Percentiles rank a stretch among this genome's conserved stretches.
Conservation (phyloP, 2,797 vertebrate genomes). For the Phoeniculus purpureus region DNA sequence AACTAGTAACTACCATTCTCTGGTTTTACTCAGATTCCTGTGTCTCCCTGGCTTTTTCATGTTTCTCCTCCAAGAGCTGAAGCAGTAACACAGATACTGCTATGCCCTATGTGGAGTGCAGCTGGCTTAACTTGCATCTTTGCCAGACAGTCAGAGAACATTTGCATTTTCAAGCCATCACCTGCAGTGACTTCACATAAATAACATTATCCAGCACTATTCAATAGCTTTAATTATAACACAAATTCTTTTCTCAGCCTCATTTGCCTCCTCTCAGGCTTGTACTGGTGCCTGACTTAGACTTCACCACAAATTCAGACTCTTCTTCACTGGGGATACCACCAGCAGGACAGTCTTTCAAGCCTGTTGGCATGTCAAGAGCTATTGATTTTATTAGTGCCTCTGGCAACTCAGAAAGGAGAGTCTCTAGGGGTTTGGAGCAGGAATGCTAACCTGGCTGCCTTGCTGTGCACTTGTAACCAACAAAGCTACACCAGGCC, state of each 20-base stretch:
- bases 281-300: not conserved
- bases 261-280: slow-evolving; percentile 16
- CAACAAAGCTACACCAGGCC: not conserved
- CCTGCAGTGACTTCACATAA: not conserved
- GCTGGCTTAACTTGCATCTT: not conserved
- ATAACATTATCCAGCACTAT: not conserved
- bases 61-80: not conserved
- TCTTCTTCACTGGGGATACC: not conserved
- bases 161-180: slow-evolving; percentile 20
- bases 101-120: not conserved
- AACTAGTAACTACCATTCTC: not conserved
- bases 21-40: not conserved
- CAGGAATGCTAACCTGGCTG: slow-evolving; percentile 1
- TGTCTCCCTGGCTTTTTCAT: accelerated
- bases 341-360: slow-evolving; percentile 25
- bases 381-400: slow-evolving; percentile 10
- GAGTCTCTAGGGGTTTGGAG: not conserved
- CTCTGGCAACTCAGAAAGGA: slow-evolving; percentile 6
- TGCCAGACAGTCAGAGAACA: not conserved
- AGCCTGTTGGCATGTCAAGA: not conserved
- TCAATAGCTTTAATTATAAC: slow-evolving; percentile 9
- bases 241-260: slow-evolving; percentile 15
- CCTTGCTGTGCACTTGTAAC: not conserved
- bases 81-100: not conserved
- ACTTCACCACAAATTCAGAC: not conserved